Conservation (phyloP, 53 echinoderm and acorn worm genomes). For the Echinarachnius parma region DNA sequence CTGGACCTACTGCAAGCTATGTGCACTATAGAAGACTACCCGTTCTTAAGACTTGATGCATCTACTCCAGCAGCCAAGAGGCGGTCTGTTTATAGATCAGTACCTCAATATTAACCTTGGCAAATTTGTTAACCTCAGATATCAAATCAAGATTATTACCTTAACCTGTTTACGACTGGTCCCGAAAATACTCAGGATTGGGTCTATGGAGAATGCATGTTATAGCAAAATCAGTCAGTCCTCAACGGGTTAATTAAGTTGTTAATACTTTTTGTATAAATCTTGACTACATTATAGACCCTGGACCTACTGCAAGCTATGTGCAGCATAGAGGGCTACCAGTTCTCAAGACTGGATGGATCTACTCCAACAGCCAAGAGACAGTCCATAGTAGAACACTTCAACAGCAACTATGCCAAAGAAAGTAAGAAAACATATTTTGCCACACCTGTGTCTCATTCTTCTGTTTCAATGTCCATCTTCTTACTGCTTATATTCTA, state of each 20-base stretch:
- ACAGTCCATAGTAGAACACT: constrained; percentile 87
- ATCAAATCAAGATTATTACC: too few relatives aligned
- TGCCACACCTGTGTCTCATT: too few relatives aligned
- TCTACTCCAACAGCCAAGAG: constrained; percentile 81
- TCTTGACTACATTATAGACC: constrained; percentile 59
- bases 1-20: constrained; percentile 77
- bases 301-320: constrained; percentile 77
- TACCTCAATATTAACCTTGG: too few relatives aligned
- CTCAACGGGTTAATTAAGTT: too few relatives aligned
- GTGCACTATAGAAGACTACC: constrained; percentile 70
- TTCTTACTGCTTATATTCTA: too few relatives aligned
- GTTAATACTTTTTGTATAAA: too few relatives aligned
- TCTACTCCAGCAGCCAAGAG: constrained; percentile 80
- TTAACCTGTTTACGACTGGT: too few relatives aligned
- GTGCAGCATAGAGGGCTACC: constrained; percentile 71
- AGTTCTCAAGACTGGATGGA: constrained; percentile 79
- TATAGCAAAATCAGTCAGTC: too few relatives aligned
- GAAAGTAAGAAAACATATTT: constrained; percentile 95
- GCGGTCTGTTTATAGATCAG: constrained; percentile 87
- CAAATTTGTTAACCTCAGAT: too few relatives aligned
- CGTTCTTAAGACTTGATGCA: constrained; percentile 77
- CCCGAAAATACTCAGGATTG: too few relatives aligned
- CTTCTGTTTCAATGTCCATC: too few relatives aligned
- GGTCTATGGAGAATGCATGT: too few relatives aligned
- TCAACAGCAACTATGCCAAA: constrained; percentile 78